phyloP scores from a whole-genome alignment of 2,113 vertebrate genomes.

The Puntigrus tetrazona region DNA sequence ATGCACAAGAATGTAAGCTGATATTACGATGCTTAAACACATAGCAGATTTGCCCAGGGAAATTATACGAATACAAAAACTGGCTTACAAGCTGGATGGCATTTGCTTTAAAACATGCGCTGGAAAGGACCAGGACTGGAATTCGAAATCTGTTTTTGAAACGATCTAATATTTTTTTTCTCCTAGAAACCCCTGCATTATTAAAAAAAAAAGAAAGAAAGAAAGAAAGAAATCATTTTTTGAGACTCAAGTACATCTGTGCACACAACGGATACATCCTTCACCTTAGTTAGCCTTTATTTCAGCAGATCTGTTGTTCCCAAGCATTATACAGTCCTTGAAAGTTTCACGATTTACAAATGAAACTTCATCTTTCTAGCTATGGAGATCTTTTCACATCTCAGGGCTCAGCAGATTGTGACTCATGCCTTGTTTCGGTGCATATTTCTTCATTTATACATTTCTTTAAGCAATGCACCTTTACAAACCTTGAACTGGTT shows the following conservation, averaged over 20 bases:
- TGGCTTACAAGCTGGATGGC: neutral
- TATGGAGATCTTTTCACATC: constrained; percentile 4
- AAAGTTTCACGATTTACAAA: constrained; percentile 1
- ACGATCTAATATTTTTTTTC: neutral
- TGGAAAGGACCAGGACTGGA: constrained; percentile 11
- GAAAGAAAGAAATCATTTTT: neutral
- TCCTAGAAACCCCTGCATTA: neutral
- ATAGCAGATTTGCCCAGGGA: constrained; percentile 4
- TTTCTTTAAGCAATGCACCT: neutral
- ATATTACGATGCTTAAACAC: constrained; percentile 2
- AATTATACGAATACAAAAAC: neutral
- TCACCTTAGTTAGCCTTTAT: neutral
- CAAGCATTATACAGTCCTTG: neutral
- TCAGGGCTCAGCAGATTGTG: constrained; percentile 19
- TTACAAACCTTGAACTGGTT: constrained; percentile 11
- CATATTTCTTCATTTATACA: constrained; percentile 13
- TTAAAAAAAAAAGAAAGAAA: neutral
- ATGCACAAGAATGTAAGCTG: neutral
- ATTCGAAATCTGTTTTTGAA: neutral
- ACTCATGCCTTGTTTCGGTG: constrained; percentile 24
- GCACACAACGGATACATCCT: neutral
- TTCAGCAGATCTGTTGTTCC: neutral
- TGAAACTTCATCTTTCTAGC: neutral
- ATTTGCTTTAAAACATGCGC: neutral
- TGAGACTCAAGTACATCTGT: neutral